Evolutionary conservation across 2,888 invertebrate species (phyloP).

Genomic region (Linnaemya tessellans): DNA sequence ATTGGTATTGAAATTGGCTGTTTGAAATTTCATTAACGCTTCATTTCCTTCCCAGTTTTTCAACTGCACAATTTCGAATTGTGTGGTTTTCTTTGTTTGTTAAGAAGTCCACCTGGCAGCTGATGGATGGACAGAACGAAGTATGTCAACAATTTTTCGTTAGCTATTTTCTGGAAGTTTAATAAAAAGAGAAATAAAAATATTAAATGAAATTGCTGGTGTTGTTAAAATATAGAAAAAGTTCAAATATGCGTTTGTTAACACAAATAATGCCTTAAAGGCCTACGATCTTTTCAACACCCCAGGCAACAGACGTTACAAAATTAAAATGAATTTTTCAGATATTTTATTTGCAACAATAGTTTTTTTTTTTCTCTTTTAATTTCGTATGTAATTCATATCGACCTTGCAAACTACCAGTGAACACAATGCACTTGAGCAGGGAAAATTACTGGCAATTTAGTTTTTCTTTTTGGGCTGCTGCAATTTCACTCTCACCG

Average conservation of each 20-base stretch:
- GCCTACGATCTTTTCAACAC: not conserved
- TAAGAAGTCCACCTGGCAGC: not conserved
- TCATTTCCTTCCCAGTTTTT: not conserved
- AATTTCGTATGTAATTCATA: conserved; percentile 21
- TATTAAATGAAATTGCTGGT: too few species aligned
- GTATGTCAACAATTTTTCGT: too few species aligned
- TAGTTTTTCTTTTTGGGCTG: conserved; percentile 7
- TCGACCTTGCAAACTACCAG: conserved; percentile 48
- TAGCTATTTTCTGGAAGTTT: too few species aligned
- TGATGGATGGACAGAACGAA: not conserved
- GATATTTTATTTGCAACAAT: conserved; percentile 5
- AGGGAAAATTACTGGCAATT: conserved; percentile 43
- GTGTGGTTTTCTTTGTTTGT: conserved; percentile 20
- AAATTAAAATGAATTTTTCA: conserved; percentile 24
- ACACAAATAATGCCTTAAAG: too few species aligned
- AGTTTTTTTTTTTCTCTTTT: not conserved
- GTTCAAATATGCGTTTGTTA: too few species aligned
- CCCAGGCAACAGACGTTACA: conserved; percentile 20
- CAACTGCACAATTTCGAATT: conserved; percentile 17
- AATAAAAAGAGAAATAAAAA: too few species aligned
- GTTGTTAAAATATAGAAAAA: too few species aligned
- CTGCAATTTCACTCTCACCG: conserved; percentile 51
- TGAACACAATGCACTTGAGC: conserved; percentile 40
- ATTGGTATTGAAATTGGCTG: not conserved
- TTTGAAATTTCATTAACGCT: not conserved